These are phyloP conservation scores for Campaea margaritaria DNA, from an alignment of 2,888 invertebrate species.

Conservation along the genomic window DNA sequence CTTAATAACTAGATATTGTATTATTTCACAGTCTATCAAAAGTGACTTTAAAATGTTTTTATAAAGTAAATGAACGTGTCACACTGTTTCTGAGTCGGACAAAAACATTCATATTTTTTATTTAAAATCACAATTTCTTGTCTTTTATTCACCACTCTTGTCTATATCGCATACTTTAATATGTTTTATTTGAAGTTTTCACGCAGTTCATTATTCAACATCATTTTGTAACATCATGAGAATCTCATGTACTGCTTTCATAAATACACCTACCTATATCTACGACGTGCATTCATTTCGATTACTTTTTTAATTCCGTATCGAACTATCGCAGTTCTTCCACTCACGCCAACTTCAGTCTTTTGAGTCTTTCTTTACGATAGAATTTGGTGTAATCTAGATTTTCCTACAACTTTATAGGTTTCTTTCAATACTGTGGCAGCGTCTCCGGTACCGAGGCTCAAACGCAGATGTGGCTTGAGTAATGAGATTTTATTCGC, in stretches of 20 bases:
- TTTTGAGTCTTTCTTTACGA: conserved; percentile 30
- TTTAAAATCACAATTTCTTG: too few species aligned
- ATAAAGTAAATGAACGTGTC: too few species aligned
- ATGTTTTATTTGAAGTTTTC: too few species aligned
- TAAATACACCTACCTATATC: conserved; percentile 4
- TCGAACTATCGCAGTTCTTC: conserved; percentile 53
- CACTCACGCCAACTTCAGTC: conserved; percentile 37
- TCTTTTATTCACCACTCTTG: too few species aligned
- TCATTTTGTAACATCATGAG: neutral
- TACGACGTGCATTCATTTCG: conserved; percentile 81
- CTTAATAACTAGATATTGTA: too few species aligned
- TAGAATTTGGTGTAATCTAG: conserved; percentile 35
- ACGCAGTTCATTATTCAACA: neutral
- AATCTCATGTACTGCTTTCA: conserved; percentile 5
- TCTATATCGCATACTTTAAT: too few species aligned
- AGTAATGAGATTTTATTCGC: conserved; percentile 71
- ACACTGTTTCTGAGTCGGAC: too few species aligned
- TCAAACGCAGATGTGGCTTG: conserved; percentile 71
- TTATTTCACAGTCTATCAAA: too few species aligned
- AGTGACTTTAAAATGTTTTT: too few species aligned
- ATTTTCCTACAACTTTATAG: conserved; percentile 51
- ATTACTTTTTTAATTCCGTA: conserved; percentile 59
- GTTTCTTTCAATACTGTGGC: conserved; percentile 64
- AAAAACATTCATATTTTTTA: too few species aligned
- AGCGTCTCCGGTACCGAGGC: conserved; percentile 48